These are phyloP conservation scores for Busseola fusca DNA, from an alignment of 2,888 invertebrate genomes.

Conservation along the genomic window DNA sequence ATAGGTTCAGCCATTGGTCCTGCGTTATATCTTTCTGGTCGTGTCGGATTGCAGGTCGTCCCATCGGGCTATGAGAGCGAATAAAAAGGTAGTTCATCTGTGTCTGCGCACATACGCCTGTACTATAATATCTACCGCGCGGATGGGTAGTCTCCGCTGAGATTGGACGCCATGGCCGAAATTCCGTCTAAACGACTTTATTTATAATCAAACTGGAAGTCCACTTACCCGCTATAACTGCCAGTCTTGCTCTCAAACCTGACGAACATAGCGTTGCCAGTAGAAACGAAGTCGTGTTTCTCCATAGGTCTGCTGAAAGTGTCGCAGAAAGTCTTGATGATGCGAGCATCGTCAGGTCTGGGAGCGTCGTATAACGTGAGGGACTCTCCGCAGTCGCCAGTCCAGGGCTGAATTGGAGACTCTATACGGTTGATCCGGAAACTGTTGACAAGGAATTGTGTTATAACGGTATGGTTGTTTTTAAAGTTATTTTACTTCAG, in stretches of 20 bases:
- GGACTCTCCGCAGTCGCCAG: slow-evolving; percentile 97
- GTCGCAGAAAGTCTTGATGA: slow-evolving; percentile 98
- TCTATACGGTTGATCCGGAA: slow-evolving; percentile 96
- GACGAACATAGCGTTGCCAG: slow-evolving; percentile 95
- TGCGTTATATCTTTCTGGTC: too few species aligned
- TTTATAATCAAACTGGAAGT: not conserved
- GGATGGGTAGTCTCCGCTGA: not conserved
- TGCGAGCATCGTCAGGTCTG: slow-evolving; percentile 95
- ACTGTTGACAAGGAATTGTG: slow-evolving; percentile 78
- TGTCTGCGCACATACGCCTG: too few species aligned
- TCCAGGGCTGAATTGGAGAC: slow-evolving; percentile 95
- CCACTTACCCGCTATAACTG: slow-evolving; percentile 94
- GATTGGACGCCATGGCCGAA: not conserved
- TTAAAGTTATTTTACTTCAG: not conserved
- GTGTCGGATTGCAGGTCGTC: too few species aligned
- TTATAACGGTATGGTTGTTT: not conserved
- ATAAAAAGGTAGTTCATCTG: too few species aligned
- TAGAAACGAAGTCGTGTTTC: slow-evolving; percentile 97
- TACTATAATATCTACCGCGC: too few species aligned
- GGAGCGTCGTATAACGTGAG: slow-evolving; percentile 96
- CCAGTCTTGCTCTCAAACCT: slow-evolving; percentile 97
- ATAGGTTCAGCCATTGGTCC: too few species aligned
- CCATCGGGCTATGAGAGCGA: too few species aligned
- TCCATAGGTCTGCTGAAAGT: slow-evolving; percentile 98
- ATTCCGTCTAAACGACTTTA: not conserved